These are phyloP conservation scores for Chaetodon trifascialis DNA, from an alignment of 2,113 vertebrate species.

Conservation along the genomic window DNA sequence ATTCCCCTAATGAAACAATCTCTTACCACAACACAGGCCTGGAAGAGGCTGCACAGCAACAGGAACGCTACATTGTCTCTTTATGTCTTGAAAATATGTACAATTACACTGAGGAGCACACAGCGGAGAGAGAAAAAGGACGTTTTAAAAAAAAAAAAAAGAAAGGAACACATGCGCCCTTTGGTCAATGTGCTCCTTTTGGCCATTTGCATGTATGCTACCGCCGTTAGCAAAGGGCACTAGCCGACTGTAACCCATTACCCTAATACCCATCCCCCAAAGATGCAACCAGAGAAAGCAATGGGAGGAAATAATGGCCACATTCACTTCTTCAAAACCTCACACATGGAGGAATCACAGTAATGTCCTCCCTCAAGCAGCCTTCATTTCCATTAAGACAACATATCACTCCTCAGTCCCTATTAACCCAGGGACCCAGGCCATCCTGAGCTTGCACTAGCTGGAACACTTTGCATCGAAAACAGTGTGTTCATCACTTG, in stretches of 20 bases:
- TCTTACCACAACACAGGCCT: conserved; percentile 46
- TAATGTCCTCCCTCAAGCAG: conserved; percentile 71
- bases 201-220: conserved; percentile 51
- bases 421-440: conserved; percentile 67
- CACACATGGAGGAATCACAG: conserved; percentile 69
- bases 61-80: conserved; percentile 31
- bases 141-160: neutral
- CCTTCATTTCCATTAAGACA: conserved; percentile 76
- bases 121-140: neutral
- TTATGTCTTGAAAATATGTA: conserved; percentile 19
- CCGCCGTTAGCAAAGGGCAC: conserved; percentile 52
- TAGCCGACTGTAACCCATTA: conserved; percentile 58
- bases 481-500: conserved; percentile 67
- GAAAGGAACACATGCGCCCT: neutral
- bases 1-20: conserved; percentile 74
- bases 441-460: conserved; percentile 48
- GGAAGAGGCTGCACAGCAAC: conserved; percentile 3
- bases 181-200: conserved; percentile 53
- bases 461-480: conserved; percentile 62
- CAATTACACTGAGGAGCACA: conserved; percentile 7
- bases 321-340: conserved; percentile 72
- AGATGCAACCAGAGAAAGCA: conserved; percentile 59
- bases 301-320: conserved; percentile 62
- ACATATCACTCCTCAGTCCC: conserved; percentile 68
- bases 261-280: conserved; percentile 53